A percentile compares a stretch with the other conserved stretches of the same genome.
Conservation (phyloP, 2,113 vertebrate genomes). For the Triplophysa tibetana region DNA sequence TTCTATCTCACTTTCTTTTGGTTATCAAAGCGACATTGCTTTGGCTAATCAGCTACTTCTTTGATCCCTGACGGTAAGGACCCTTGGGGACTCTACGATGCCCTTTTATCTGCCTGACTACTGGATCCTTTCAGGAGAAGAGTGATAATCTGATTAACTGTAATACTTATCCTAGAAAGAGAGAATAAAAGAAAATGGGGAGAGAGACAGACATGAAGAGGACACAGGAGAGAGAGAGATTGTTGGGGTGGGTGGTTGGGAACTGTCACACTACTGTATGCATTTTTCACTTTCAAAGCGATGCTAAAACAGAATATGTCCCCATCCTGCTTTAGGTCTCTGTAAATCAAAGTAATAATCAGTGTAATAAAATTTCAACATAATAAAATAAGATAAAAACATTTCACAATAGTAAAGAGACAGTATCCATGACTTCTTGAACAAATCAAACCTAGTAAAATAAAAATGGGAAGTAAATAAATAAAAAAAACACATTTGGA, state of each 20-base stretch:
- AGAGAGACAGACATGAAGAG: conserved; percentile 46
- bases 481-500: no score
- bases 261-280: not conserved
- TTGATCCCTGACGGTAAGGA: conserved; percentile 57
- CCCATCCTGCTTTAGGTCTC: no score
- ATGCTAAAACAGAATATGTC: no score
- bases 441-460: no score
- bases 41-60: conserved; percentile 51
- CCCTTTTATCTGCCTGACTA: conserved; percentile 59
- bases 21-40: conserved; percentile 54
- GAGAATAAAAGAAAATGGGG: conserved; percentile 13
- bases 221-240: conserved; percentile 49
- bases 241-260: not conserved
- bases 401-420: no score
- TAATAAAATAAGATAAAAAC: no score
- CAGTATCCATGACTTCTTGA: no score
- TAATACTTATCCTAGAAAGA: conserved; percentile 50
- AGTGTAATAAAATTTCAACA: no score
- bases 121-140: conserved; percentile 48
- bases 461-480: no score
- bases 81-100: conserved; percentile 47
- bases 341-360: no score
- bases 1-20: conserved; percentile 44
- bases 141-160: conserved; percentile 59
- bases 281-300: not conserved